Conservation (phyloP, 2,113 vertebrate species). For the Panthera uncia region DNA sequence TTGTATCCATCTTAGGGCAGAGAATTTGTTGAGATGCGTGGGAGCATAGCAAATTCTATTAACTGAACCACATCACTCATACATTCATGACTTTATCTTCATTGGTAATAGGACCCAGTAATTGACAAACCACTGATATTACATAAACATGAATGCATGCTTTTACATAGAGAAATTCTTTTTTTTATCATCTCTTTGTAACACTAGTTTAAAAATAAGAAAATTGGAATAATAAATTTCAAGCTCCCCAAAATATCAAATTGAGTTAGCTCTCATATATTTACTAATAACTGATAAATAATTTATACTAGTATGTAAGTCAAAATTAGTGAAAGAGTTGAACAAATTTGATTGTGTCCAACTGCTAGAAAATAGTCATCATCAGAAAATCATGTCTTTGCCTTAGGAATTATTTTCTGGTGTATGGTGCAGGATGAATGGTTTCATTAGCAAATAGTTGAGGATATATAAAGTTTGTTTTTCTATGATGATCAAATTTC, state of each 20-base stretch:
- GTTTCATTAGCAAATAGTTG: neutral
- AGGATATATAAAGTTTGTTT: neutral
- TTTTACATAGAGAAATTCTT: neutral
- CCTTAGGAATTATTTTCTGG: neutral
- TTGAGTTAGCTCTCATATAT: neutral
- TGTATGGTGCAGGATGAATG: neutral
- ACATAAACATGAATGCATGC: neutral
- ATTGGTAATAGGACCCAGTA: neutral
- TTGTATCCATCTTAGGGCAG: neutral
- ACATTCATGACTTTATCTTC: neutral
- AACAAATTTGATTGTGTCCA: neutral
- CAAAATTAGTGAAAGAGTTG: neutral
- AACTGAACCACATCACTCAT: neutral
- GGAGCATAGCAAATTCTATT: neutral
- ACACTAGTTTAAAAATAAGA: neutral
- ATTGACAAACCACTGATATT: neutral
- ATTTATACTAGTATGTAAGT: neutral
- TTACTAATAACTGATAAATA: conserved; percentile 1
- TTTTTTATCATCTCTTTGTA: conserved; percentile 16
- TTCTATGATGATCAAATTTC: neutral
- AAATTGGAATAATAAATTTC: neutral
- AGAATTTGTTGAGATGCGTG: neutral
- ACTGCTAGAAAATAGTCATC: neutral
- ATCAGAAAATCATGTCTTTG: neutral
- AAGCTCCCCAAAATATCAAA: neutral